Conservation (phyloP, 2,888 invertebrate species). For the Netelia virgata region DNA sequence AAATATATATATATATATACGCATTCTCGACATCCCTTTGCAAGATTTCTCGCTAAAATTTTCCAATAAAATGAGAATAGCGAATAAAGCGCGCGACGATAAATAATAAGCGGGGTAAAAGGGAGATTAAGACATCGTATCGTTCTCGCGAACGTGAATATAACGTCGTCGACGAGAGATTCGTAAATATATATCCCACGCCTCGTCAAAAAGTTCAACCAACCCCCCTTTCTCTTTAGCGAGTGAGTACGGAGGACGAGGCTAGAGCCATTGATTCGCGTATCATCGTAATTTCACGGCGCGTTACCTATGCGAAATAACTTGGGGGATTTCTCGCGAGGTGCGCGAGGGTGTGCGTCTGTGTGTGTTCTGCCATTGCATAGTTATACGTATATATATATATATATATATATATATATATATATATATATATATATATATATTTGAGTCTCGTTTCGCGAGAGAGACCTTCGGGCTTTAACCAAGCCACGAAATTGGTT, state of each 20-base stretch:
- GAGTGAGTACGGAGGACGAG: slow-evolving; percentile 22
- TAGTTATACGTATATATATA: not conserved
- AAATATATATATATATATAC: no score
- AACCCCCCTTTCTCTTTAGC: slow-evolving; percentile 30
- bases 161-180: slow-evolving; percentile 53
- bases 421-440: slow-evolving; percentile 21
- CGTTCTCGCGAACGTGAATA: slow-evolving; percentile 41
- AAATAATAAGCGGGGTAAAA: slow-evolving; percentile 44
- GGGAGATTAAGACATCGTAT: slow-evolving; percentile 59
- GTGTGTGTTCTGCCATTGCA: slow-evolving; percentile 74
- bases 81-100: slow-evolving; percentile 42
- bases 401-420: no score
- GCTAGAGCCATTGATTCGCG: slow-evolving; percentile 83
- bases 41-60: not conserved
- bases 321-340: slow-evolving; percentile 80
- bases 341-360: slow-evolving; percentile 64
- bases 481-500: slow-evolving; percentile 85
- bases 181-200: slow-evolving; percentile 64
- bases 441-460: slow-evolving; percentile 28
- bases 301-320: slow-evolving; percentile 85
- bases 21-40: no score
- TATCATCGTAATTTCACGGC: slow-evolving; percentile 85
- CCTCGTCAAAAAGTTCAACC: slow-evolving; percentile 61
- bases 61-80: slow-evolving; percentile 4
- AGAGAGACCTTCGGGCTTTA: slow-evolving; percentile 76